Conservation (phyloP, 1,140 invertebrate species). For the Rhopalosiphum padi region DNA sequence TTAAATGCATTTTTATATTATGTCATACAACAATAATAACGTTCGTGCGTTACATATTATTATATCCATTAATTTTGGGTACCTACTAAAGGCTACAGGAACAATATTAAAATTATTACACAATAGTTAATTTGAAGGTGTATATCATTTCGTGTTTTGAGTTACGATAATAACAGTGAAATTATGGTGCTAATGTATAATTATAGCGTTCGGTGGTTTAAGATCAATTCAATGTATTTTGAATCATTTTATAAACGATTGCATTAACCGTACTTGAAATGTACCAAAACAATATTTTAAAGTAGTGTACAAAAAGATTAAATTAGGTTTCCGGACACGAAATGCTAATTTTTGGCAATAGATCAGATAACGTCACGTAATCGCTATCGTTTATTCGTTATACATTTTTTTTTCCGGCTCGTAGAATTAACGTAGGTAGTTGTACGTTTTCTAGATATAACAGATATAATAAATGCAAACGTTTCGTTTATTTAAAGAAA, state of each 20-base stretch:
- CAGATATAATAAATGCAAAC: not conserved
- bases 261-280: not conserved
- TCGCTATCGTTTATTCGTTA: not conserved
- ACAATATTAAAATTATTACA: constrained; percentile 4
- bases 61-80: not conserved
- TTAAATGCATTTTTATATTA: not conserved
- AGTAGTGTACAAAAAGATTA: not conserved
- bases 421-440: not conserved
- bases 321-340: not conserved
- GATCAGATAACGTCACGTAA: not conserved
- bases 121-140: not conserved
- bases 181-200: not conserved
- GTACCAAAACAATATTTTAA: not conserved
- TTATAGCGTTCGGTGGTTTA: not conserved
- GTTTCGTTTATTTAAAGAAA: not conserved
- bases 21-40: not conserved
- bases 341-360: not conserved
- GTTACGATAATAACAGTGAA: not conserved
- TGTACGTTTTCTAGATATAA: not conserved
- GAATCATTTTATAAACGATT: not conserved
- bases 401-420: not conserved
- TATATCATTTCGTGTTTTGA: not conserved
- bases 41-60: not conserved
- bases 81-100: not conserved
- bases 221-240: not conserved